These are phyloP conservation scores for Temnothorax rugatulus DNA, from an alignment of 2,888 invertebrate genomes.

Conservation along the genomic window DNA sequence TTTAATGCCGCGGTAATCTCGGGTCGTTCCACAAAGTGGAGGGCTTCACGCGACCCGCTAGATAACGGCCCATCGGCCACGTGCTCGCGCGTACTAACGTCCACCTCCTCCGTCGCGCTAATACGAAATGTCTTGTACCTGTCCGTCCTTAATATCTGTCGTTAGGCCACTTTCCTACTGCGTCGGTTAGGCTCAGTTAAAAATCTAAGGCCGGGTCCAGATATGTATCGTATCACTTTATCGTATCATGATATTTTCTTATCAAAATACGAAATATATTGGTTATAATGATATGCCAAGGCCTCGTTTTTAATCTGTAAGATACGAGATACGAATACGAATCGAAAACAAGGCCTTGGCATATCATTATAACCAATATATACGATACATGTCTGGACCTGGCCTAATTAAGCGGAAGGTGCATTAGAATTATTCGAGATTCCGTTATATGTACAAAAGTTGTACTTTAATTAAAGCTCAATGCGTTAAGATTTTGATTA, in stretches of 20 bases:
- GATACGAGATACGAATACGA: too few species aligned
- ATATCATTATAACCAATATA: too few species aligned
- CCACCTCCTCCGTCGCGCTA: slow-evolving; percentile 11
- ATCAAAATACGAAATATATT: too few species aligned
- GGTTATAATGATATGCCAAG: too few species aligned
- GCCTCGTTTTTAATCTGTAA: too few species aligned
- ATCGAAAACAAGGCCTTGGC: too few species aligned
- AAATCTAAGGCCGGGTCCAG: neutral
- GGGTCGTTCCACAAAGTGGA: slow-evolving; percentile 74
- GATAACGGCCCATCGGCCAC: slow-evolving; percentile 78
- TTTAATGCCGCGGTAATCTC: slow-evolving; percentile 75
- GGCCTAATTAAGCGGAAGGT: neutral
- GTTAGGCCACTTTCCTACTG: slow-evolving; percentile 17
- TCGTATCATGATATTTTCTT: too few species aligned
- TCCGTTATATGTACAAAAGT: neutral
- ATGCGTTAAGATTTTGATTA: neutral
- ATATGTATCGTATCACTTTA: too few species aligned
- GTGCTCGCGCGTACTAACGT: slow-evolving; percentile 63
- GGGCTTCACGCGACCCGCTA: slow-evolving; percentile 75
- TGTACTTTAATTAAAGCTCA: neutral
- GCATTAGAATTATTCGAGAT: neutral
- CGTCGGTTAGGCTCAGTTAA: neutral
- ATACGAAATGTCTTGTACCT: slow-evolving; percentile 11
- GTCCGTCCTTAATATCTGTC: slow-evolving; percentile 3
- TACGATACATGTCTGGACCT: too few species aligned